phyloP scores from a whole-genome alignment of 2,888 invertebrate species.

The Enoplolaimus lenunculus region DNA sequence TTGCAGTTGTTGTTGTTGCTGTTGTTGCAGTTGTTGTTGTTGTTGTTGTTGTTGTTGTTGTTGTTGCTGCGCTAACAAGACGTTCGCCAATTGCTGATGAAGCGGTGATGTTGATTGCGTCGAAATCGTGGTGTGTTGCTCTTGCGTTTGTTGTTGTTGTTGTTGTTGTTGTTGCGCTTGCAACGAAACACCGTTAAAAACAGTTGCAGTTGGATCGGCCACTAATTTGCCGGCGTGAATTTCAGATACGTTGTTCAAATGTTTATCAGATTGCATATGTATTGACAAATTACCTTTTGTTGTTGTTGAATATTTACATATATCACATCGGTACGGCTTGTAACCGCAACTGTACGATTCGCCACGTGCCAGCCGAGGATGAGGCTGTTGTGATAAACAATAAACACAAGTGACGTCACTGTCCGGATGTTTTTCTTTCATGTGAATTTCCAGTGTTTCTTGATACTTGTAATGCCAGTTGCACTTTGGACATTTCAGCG shows the following conservation, averaged over 20 bases:
- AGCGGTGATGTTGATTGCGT: too few species aligned
- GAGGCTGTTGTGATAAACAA: constrained; percentile 90
- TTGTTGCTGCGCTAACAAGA: too few species aligned
- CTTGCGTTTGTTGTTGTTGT: too few species aligned
- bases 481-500: constrained; percentile 96
- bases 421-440: constrained; percentile 99
- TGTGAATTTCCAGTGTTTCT: constrained; percentile 97
- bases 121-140: too few species aligned
- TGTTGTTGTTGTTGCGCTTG: too few species aligned
- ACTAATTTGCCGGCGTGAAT: constrained; percentile 49
- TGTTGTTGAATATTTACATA: constrained; percentile 97
- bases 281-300: constrained; percentile 99
- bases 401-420: constrained; percentile 91
- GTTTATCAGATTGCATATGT: constrained; percentile 99
- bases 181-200: too few species aligned
- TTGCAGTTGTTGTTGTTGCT: too few species aligned
- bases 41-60: too few species aligned
- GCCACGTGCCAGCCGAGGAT: constrained; percentile 89
- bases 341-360: constrained; percentile 99
- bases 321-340: constrained; percentile 89
- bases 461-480: constrained; percentile 99
- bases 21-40: too few species aligned
- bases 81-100: too few species aligned
- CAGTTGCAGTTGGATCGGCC: constrained; percentile 15
- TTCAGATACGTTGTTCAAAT: constrained; percentile 98